Base-by-base conservation (phyloP, 2,113 vertebrate genomes). In the Dasyornis broadbenti region DNA sequence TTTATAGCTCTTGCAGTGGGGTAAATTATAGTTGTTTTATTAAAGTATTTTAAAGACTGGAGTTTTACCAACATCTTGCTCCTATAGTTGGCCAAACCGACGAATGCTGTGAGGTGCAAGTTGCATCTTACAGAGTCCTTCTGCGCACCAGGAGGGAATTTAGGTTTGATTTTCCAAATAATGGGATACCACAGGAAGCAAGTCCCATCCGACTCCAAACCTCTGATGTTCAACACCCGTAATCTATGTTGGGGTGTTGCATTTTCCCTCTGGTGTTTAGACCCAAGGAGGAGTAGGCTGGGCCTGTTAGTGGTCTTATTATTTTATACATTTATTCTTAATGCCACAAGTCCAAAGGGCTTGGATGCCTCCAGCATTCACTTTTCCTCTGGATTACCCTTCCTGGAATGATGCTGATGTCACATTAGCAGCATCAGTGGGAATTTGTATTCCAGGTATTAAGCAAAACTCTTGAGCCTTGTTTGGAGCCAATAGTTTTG, bases 1-100 rank as follows among this genome's bases (percentile, higher is more conserved):
- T 94, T 97, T 96, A 95, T 90, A 75, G 85, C 85, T 82, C 87
- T 89, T 80, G 72, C 85, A 95, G 87, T 90, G 92, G 85, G 93
- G 90, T 93, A 95, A 93, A 94, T 90, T 54, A 89, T 33, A 80
- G 82, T 70, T 33, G 75, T 77, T 95, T 96, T 86, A 93, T 96
- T 93, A 90, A 93, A 93, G 52, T 31, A 52, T 80, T 96, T 90
- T 81, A 78, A 89, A 92, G 68, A 88, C 35, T 81, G 82, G 44
- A 68, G 79, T 66, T 66, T 86, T 95, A 94, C 92, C 5, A 7
- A 85, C 64, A 40, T 77, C 60, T 52, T 95, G 37, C 31, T 96
- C 68, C 66, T 77, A 24, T 8, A 66, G 59, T 2, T 93, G 72
- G 68, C 85, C 76, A 52, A 76, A 44, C 56, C 75, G 39, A 37